Base-by-base conservation (phyloP, 2,888 invertebrate species). In the Petrophora chlorosata region DNA sequence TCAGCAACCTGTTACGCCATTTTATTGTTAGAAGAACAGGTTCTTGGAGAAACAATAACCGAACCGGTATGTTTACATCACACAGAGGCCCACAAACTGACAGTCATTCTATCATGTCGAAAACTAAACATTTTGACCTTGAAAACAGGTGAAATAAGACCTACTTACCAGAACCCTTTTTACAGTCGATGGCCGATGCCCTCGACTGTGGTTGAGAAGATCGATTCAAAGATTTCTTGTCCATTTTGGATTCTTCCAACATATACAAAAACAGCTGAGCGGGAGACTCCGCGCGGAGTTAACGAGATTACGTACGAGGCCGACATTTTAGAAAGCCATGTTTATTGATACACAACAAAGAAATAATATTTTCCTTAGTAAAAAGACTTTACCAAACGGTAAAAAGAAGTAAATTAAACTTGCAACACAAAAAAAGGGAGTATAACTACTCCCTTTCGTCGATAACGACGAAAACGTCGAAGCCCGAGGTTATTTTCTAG, bases 311-410 rank as follows among this genome's bases (percentile, higher is more conserved):
- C 89, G 89, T 92, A 92, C 92, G 92, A 87, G 87, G 91, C 91
- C 93, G 93, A 94, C 95, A 95, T 95, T 92, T 94, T 94, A 95
- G 92, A 92, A 94, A 93, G 94, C 94, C 94, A 94, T 95, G 93
- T 94, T 94, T 92, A 89, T 91, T 82, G 53, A 83, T 83, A 79
- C 82, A 83, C 85, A 82, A 89, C 85, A 91, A 91, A 85, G 87
- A 87, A 92, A 91, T 91, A 80, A 76, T 65, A 65, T 69, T 70
- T 67, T 75, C 60, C 66, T 73, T 61, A 70, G 69, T 63, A 69
- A 73, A 66, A 53, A 68, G 55, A 62, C 67, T 81, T 79, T 83
- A 82, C 79, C 79, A 67, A 66, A 56, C 62, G 76, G 79, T 80
- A 79, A 78, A 76, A 76, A 74, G 67, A 70, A 65, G 55, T 65